Evolutionary conservation across 2,888 invertebrate genomes (phyloP).

Genomic region (Muscina levida): DNA sequence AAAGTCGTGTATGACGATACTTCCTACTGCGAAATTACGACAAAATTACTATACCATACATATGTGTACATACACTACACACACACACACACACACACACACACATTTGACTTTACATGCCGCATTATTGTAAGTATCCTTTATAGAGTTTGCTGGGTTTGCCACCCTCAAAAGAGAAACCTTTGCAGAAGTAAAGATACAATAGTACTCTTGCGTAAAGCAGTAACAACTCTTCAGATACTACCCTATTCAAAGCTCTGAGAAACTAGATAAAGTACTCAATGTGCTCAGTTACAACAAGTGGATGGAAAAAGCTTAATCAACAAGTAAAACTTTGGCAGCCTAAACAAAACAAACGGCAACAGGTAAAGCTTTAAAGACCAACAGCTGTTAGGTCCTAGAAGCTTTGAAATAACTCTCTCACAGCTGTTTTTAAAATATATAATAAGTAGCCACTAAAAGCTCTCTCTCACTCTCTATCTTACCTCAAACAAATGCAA

Average conservation of each 20-base stretch:
- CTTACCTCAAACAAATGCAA: not conserved
- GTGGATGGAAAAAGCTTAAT: not conserved
- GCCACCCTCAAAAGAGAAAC: not conserved
- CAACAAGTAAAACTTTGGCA: slow-evolving; percentile 19
- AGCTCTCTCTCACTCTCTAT: not conserved
- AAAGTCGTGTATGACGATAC: no score
- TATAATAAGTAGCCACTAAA: not conserved
- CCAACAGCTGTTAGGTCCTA: not conserved
- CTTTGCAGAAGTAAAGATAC: not conserved
- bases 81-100: no score
- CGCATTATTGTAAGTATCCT: no score
- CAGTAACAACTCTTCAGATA: no score
- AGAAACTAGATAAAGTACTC: not conserved
- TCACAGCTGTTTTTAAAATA: slow-evolving; percentile 48
- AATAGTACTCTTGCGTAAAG: not conserved
- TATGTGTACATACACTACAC: no score
- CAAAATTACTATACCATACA: no score
- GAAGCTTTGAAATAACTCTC: slow-evolving; percentile 41
- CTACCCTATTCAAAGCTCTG: not conserved
- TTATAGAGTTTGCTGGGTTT: no score
- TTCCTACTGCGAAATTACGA: no score
- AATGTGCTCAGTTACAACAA: not conserved
- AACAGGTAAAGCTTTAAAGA: slow-evolving; percentile 50
- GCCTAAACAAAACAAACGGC: slow-evolving; percentile 18
- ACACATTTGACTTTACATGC: no score